Evolutionary conservation across 2,888 invertebrate genomes (phyloP), one percentile per base, ranked within the genome.

Genomic region (Latrodectus hesperus): DNA sequence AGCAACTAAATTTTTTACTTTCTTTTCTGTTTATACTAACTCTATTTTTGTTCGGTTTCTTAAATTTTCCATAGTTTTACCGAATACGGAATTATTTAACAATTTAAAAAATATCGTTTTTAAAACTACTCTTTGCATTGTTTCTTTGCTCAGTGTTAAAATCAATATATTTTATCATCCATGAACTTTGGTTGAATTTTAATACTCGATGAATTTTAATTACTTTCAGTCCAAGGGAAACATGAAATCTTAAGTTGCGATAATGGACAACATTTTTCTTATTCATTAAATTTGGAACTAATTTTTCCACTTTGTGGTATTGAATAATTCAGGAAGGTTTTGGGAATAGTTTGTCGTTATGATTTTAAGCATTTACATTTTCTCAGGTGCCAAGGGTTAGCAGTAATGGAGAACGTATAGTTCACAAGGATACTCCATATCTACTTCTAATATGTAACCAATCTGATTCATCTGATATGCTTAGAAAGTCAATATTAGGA

Each of bases 371-470:
- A 55, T 55, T 4, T 55, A 1, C 55, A 14, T 16, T 16, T 55
- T 11, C 16, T 55, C 55, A 14, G 55, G 55, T 14, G 55, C 55
- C 16, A 55, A 11, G 1, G 55, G 55, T 4, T 14, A 55, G 16
- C 6, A 11, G 6, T 55, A 4, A 6, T 55, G 55, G 12, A 55
- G 16, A 55, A 4, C 55, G 16, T 55, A 6, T 6, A 55, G 6
- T 16, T 55, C 55, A 14, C 12, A 2, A 6, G 6, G 1, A 4
- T 55, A 1, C 6, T 1, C 1, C 1, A 1, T 14, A 6, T 6
- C 1, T 14, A 6, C 1, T 1, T 6, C 1, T 3, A 4, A 16
- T 1, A 4, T 55, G 1, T 1, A 3, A 14, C 1, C 6, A 2
- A 3, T 6, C 1, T 6, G 11, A 11, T 16, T 4, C 55, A 55